Conservation (phyloP, 2,113 vertebrate species). For the Vireo altiloquus region DNA sequence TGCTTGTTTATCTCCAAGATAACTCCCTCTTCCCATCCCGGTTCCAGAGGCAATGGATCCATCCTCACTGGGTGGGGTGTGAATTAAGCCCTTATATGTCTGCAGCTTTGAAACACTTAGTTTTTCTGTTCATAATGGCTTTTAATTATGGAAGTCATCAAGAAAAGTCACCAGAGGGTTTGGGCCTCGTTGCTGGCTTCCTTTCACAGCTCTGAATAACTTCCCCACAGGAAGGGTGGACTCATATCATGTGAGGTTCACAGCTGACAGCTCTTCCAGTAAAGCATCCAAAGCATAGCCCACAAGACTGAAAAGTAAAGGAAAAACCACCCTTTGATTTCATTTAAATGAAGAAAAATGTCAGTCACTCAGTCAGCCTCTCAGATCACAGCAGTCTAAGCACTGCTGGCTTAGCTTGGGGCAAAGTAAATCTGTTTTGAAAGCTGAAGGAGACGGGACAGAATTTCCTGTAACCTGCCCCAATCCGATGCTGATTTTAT, state of each 20-base stretch:
- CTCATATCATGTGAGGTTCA: constrained; percentile 38
- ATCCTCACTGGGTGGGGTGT: constrained; percentile 25
- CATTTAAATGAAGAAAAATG: constrained; percentile 15
- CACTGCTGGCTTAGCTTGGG: background rate
- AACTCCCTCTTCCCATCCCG: background rate
- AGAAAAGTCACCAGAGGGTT: constrained; percentile 57
- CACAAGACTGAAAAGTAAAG: constrained; percentile 27
- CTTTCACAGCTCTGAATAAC: constrained; percentile 64
- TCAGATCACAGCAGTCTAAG: background rate
- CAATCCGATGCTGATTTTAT: background rate
- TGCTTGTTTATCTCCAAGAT: background rate
- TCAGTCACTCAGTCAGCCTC: background rate
- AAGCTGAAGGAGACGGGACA: background rate
- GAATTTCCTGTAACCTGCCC: background rate
- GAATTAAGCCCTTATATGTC: constrained; percentile 4
- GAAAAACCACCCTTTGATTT: constrained; percentile 22
- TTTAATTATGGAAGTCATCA: constrained; percentile 62
- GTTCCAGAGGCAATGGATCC: background rate
- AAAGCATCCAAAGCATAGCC: background rate
- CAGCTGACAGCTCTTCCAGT: constrained; percentile 54
- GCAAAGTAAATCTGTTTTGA: background rate
- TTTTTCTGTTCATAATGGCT: constrained; percentile 52
- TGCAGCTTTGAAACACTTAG: constrained; percentile 41
- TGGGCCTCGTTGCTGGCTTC: constrained; percentile 49
- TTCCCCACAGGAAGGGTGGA: constrained; percentile 66